Percentiles rank a stretch among this genome's conserved stretches.
Evolutionary conservation across 30 jellyfish, hydroid and myxozoan species (phyloP).

Genomic region (Pelagia noctiluca): DNA sequence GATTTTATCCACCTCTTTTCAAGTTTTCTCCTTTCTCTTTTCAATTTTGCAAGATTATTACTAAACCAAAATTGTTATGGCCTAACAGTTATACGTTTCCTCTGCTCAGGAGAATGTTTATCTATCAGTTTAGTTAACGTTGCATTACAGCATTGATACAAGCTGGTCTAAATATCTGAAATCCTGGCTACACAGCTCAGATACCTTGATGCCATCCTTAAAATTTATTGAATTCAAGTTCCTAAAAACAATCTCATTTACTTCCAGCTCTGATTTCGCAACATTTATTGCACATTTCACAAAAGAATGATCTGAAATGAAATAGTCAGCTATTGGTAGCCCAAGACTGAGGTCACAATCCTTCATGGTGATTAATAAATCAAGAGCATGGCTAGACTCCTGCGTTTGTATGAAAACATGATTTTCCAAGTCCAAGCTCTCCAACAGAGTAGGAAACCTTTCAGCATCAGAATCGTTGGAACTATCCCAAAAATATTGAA

Average conservation of each 20-base stretch:
- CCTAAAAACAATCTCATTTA: constrained; percentile 15
- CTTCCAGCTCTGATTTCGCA: constrained; percentile 37
- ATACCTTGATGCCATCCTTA: constrained; percentile 26
- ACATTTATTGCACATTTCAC: constrained; percentile 19
- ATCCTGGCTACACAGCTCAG: constrained; percentile 37
- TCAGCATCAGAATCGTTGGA: constrained; percentile 19
- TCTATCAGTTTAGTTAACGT: constrained; percentile 13
- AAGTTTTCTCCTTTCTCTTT: constrained; percentile 15
- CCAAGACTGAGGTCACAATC: constrained; percentile 53
- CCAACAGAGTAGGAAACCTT: constrained; percentile 11
- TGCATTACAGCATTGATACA: constrained; percentile 17
- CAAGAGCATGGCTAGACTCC: constrained; percentile 50
- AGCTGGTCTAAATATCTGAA: constrained; percentile 4
- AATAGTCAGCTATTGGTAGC: constrained; percentile 40
- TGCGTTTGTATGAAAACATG: constrained; percentile 49
- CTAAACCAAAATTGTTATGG: too few relatives aligned
- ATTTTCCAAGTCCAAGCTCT: constrained; percentile 27
- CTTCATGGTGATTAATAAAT: constrained; percentile 34
- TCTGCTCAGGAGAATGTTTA: too few relatives aligned
- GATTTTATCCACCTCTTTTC: constrained; percentile 27
- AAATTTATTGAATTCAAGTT: constrained; percentile 22
- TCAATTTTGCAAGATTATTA: constrained; percentile 28
- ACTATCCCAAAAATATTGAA: constrained; percentile 7
- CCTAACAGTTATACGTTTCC: too few relatives aligned
- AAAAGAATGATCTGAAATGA: constrained; percentile 40